These are phyloP conservation scores for Drosophila crucigera DNA, from an alignment of 2,888 invertebrate species.

Conservation along the genomic window DNA sequence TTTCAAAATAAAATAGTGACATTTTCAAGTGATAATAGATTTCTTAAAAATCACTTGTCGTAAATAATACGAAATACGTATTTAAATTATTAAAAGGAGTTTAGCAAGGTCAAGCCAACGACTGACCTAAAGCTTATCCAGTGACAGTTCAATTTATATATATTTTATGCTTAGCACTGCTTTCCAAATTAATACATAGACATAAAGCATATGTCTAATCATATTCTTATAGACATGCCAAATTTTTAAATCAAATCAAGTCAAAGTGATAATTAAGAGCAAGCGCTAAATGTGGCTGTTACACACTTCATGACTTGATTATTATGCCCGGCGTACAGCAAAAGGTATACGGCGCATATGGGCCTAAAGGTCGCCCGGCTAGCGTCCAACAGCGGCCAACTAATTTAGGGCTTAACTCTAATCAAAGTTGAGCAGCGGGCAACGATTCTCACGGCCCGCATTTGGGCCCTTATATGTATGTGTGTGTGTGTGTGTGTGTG, in stretches of 20 bases:
- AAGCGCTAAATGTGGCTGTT: constrained; percentile 37
- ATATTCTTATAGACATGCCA: constrained; percentile 40
- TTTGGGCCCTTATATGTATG: not conserved
- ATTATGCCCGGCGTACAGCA: constrained; percentile 36
- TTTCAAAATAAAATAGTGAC: no score
- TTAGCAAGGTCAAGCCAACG: not conserved
- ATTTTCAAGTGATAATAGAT: no score
- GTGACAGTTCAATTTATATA: not conserved
- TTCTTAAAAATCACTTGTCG: no score
- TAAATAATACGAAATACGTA: no score
- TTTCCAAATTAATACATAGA: not conserved
- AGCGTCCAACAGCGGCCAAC: constrained; percentile 61
- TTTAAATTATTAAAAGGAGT: no score
- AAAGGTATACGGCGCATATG: constrained; percentile 6
- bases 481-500: not conserved
- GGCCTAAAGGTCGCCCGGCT: constrained; percentile 48
- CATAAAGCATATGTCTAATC: not conserved
- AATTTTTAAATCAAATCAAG: constrained; percentile 47
- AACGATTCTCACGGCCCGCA: constrained; percentile 46
- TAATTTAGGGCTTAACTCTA: constrained; percentile 78
- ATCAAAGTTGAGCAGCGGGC: constrained; percentile 73
- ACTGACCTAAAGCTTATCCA: not conserved
- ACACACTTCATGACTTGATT: constrained; percentile 57
- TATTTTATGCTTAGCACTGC: not conserved
- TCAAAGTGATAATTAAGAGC: constrained; percentile 51